Conservation (phyloP, 2,888 invertebrate species). For the Dorcus hopei region DNA sequence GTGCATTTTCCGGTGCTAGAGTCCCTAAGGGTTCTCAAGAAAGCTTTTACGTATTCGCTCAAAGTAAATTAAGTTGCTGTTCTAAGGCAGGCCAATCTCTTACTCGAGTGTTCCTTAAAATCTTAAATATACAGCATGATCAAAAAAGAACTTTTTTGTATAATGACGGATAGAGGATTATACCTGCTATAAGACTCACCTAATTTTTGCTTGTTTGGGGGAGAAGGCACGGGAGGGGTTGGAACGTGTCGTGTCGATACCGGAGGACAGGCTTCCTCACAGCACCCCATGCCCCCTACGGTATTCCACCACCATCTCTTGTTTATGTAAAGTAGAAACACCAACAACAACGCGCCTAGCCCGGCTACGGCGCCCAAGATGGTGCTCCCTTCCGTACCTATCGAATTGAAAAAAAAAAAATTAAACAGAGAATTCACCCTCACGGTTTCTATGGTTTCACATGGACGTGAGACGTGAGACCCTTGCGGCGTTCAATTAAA, state of each 20-base stretch:
- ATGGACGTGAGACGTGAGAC: too few relatives aligned
- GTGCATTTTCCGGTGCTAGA: background rate
- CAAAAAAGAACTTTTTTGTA: too few relatives aligned
- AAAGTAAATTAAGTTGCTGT: too few relatives aligned
- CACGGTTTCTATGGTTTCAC: background rate
- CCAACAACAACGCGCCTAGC: slow-evolving; percentile 76
- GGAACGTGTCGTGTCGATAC: slow-evolving; percentile 47
- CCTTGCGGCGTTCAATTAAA: too few relatives aligned
- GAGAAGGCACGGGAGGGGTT: slow-evolving; percentile 45
- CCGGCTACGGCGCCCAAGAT: slow-evolving; percentile 85
- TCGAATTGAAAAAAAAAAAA: slow-evolving; percentile 22
- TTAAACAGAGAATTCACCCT: background rate
- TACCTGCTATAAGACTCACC: slow-evolving; percentile 39
- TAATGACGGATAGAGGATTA: background rate
- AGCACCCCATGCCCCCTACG: slow-evolving; percentile 59
- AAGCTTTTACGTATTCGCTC: background rate
- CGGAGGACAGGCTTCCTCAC: slow-evolving; percentile 55
- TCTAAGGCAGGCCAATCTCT: too few relatives aligned
- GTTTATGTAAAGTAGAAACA: slow-evolving; percentile 83
- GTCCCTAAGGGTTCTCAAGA: background rate
- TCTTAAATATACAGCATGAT: too few relatives aligned
- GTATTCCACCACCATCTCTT: slow-evolving; percentile 72
- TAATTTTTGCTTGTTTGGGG: slow-evolving; percentile 40
- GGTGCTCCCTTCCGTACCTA: slow-evolving; percentile 77
- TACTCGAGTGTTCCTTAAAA: too few relatives aligned